Conservation (phyloP, 2,113 vertebrate genomes). For the Apodemus sylvaticus region DNA sequence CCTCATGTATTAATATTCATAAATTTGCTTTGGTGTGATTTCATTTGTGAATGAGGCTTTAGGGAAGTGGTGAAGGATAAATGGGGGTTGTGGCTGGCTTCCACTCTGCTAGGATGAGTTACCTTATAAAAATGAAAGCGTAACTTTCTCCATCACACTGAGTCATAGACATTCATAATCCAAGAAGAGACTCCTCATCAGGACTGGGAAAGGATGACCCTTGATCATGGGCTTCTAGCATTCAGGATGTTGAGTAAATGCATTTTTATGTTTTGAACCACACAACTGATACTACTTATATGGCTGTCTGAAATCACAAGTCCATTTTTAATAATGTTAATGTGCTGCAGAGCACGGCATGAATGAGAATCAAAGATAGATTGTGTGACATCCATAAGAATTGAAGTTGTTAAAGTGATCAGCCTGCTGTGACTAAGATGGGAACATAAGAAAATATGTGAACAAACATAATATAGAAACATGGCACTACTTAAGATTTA, state of each 20-base stretch:
- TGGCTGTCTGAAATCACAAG: not conserved
- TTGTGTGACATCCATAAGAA: not conserved
- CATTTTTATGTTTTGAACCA: not conserved
- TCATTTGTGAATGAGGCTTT: not conserved
- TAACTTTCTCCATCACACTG: not conserved
- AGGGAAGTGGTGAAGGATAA: not conserved
- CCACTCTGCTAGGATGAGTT: not conserved
- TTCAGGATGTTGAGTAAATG: not conserved
- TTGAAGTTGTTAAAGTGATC: not conserved
- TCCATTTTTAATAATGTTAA: not conserved
- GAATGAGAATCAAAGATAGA: not conserved
- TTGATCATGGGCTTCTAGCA: not conserved
- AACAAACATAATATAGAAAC: not conserved
- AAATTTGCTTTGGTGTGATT: not conserved
- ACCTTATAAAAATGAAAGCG: not conserved
- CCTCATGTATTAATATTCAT: no score
- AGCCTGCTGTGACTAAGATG: not conserved
- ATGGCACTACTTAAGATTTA: not conserved
- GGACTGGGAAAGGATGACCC: not conserved
- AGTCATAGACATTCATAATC: not conserved
- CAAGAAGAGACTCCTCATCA: not conserved
- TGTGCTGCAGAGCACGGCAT: not conserved
- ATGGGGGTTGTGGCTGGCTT: not conserved
- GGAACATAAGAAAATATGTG: not conserved
- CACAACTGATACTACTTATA: not conserved